Base-by-base conservation (phyloP, 1,140 invertebrate species). In the Drosophila sproati region DNA sequence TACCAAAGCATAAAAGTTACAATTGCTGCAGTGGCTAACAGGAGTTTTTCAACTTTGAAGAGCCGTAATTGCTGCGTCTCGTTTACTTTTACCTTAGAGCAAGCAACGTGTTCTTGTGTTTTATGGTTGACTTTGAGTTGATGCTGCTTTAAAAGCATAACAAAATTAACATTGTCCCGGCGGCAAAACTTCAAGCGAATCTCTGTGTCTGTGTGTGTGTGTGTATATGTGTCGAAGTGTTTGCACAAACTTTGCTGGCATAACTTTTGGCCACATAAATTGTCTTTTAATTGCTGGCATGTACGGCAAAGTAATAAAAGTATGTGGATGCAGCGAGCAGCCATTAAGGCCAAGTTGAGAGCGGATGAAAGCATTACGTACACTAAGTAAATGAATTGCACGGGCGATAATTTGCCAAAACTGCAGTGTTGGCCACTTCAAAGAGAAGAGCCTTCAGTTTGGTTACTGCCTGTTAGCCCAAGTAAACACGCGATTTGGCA, bases 241-340 rank as follows among this genome's bases (percentile, higher is more conserved):
- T 20, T 20, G 20, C 1, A 20, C 20, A 20, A 79, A 80, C 52
- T 69, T 72, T 52, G 70, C 50, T 69, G 80, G 76, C 67, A 45
- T 7, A 85, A 82, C 67, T 82, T 82, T 83, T 74, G 61, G 48
- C 64, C 71, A 67, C 82, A 77, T 82, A 87, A 60, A 86, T 87
- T 82, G 80, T 77, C 63, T 80, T 80, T 83, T 83, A 83, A 83
- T 85, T 85, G 66, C 51, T 8, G 41, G 68, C 71, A 54, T 62
- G 67, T 35, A 71, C 54, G 71, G 37, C 71, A 57, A 54, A 60
- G 63, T 59, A 59, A 47, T 60, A 47, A 43, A 41, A 69, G 41
- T 45, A 32, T 7, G 28, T 7, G 31, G n/a, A n/a, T 2, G 12
- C n/a, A 31, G 32, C 31, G 7, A 32, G 20, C 35, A 43, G 61